phyloP scores from a whole-genome alignment of 2,888 invertebrate species.

The Parasteatoda lunata region DNA sequence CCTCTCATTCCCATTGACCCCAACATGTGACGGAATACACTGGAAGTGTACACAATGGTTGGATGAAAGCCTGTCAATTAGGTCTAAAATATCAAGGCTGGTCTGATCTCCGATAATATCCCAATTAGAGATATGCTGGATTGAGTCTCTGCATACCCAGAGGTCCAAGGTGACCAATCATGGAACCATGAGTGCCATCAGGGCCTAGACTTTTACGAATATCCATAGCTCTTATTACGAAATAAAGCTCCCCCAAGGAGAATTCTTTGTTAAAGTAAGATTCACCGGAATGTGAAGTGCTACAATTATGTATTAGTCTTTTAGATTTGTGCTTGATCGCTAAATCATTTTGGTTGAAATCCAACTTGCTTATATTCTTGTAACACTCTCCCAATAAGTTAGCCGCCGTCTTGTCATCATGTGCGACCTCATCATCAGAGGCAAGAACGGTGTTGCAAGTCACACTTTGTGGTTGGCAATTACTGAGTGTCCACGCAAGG shows the following conservation, averaged over 20 bases:
- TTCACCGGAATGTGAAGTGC: neutral
- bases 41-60: no score
- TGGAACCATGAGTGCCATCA: conserved; percentile 15
- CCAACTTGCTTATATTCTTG: conserved; percentile 14
- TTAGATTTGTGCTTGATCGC: conserved; percentile 4
- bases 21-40: no score
- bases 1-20: no score
- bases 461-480: neutral
- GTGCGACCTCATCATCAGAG: neutral
- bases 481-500: conserved; percentile 3
- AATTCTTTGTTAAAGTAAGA: neutral
- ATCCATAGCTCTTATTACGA: conserved; percentile 15
- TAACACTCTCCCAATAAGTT: conserved; percentile 24
- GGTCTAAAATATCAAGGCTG: no score
- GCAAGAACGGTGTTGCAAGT: conserved; percentile 1
- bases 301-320: neutral
- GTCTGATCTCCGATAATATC: no score
- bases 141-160: conserved; percentile 11
- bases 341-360: conserved; percentile 12
- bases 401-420: conserved; percentile 10
- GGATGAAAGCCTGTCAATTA: no score
- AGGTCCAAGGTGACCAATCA: conserved; percentile 25
- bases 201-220: neutral
- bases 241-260: neutral
- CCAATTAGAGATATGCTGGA: no score